Conservation (phyloP, 2,113 vertebrate genomes). For the Mustela nigripes region DNA sequence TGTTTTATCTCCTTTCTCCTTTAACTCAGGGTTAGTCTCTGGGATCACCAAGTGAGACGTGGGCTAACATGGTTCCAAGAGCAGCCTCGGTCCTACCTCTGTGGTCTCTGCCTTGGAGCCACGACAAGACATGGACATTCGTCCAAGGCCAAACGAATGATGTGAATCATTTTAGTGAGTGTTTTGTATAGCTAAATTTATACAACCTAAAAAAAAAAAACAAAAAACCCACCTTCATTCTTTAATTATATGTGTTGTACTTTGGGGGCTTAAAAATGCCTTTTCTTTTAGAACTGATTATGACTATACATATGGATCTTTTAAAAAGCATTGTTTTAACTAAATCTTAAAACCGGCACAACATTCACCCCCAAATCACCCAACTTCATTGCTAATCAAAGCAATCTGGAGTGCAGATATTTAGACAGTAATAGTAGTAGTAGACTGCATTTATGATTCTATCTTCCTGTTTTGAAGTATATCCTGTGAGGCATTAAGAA, state of each 20-base stretch:
- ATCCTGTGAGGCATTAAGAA: not conserved
- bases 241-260: not conserved
- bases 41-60: not conserved
- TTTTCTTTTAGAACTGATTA: not conserved
- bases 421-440: not conserved
- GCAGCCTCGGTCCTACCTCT: rapidly evolving
- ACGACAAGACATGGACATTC: not conserved
- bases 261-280: not conserved
- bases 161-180: not conserved
- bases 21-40: not conserved
- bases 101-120: not conserved
- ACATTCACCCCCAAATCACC: not conserved
- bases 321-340: not conserved
- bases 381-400: not conserved
- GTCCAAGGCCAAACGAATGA: not conserved
- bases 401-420: not conserved
- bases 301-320: not conserved
- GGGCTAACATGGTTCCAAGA: no score
- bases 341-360: not conserved
- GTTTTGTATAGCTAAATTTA: not conserved
- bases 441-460: not conserved
- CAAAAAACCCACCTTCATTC: not conserved
- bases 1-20: not conserved
- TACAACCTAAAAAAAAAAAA: not conserved
- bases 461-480: not conserved